Evolutionary conservation across 2,797 vertebrate species (phyloP).

Genomic region (Cirrhinus molitorella): DNA sequence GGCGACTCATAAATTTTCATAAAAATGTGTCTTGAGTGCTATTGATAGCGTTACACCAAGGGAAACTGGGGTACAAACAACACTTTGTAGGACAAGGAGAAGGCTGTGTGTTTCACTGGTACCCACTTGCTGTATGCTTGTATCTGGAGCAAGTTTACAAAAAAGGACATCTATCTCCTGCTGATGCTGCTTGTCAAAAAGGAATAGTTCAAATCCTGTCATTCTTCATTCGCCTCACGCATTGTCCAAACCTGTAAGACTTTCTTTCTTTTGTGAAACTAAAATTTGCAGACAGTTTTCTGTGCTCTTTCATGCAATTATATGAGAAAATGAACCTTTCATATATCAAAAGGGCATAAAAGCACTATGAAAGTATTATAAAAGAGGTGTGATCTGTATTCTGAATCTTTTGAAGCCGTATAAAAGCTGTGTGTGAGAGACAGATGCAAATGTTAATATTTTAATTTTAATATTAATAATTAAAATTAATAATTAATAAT

Average conservation of each 20-base stretch:
- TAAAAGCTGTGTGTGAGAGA: background rate
- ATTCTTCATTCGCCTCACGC: background rate
- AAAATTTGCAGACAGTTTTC: background rate
- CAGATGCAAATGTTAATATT: too few relatives aligned
- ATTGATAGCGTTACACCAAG: constrained; percentile 45
- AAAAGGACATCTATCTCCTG: constrained; percentile 11
- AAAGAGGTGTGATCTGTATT: background rate
- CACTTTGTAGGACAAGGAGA: constrained; percentile 28
- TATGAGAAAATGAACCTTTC: background rate
- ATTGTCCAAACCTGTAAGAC: background rate
- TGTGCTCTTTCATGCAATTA: background rate
- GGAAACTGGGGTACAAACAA: constrained; percentile 46
- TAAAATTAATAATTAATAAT: too few relatives aligned
- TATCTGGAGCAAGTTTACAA: constrained; percentile 28
- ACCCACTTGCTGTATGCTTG: constrained; percentile 31
- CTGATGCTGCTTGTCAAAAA: background rate
- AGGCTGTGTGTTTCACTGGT: constrained; percentile 45
- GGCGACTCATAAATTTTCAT: constrained; percentile 44
- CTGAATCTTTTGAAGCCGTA: background rate
- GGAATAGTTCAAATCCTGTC: constrained; percentile 7
- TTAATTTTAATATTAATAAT: too few relatives aligned
- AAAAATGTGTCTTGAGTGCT: constrained; percentile 38
- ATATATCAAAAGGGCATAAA: constrained; percentile 18
- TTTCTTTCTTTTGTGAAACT: background rate
- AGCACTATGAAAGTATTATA: background rate